phyloP scores from a whole-genome alignment of 2,888 invertebrate species.

The Chrysolina haemoptera region DNA sequence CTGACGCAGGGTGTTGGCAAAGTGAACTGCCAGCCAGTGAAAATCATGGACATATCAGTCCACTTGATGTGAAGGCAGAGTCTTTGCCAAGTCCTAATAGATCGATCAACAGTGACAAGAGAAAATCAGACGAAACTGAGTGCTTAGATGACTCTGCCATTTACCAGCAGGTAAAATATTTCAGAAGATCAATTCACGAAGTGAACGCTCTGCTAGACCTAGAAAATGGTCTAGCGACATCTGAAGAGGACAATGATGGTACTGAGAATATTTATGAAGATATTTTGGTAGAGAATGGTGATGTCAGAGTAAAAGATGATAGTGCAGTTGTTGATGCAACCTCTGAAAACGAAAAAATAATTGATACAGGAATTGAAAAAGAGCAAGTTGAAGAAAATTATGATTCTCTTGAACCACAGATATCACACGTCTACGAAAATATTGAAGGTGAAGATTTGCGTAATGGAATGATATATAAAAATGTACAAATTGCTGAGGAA shows the following conservation, averaged over 20 bases:
- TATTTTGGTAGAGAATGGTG: conserved; percentile 29
- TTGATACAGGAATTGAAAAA: conserved; percentile 26
- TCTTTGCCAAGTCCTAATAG: conserved; percentile 43
- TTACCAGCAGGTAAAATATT: conserved; percentile 85
- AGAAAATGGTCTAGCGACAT: conserved; percentile 56
- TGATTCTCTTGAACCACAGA: conserved; percentile 63
- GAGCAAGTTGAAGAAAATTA: conserved; percentile 53
- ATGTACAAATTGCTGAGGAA: conserved; percentile 47
- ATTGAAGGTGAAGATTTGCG: conserved; percentile 56
- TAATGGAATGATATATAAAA: conserved; percentile 44
- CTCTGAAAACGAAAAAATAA: conserved; percentile 38
- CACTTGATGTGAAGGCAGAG: conserved; percentile 46
- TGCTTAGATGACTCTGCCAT: conserved; percentile 70
- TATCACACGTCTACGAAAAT: conserved; percentile 64
- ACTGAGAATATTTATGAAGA: conserved; percentile 42
- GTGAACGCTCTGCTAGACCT: conserved; percentile 76
- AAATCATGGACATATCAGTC: conserved; percentile 64
- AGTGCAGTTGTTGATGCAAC: conserved; percentile 29
- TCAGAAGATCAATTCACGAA: conserved; percentile 81
- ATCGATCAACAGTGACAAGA: conserved; percentile 59
- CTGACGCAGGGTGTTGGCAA: conserved; percentile 44
- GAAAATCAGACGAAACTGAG: conserved; percentile 66
- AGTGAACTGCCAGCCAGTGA: conserved; percentile 44
- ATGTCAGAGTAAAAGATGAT: conserved; percentile 26
- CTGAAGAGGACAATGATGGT: conserved; percentile 21